Base-by-base conservation (phyloP, 2,888 invertebrate species). In the Spilosoma lubricipeda region DNA sequence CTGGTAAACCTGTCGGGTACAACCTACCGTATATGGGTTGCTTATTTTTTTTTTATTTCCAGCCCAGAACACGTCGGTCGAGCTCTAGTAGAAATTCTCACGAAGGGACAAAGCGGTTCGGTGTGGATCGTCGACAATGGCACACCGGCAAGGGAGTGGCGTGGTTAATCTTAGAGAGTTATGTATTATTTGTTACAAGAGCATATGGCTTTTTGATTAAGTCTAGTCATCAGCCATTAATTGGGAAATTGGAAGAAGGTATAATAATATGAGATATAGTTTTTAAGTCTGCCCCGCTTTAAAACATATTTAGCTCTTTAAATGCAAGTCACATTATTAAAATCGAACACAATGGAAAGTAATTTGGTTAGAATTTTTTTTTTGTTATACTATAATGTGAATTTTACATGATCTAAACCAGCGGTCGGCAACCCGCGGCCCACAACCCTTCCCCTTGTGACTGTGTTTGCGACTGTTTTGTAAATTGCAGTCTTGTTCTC, bases 61-160 rank as follows among this genome's bases (percentile, higher is more conserved):
- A 97, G 97, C 84, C 93, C 97, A 15, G 97, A 97, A 79, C 97
- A 97, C 89, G 97, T 97, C n/a, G 97, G 97, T 0, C 96, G 97
- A 83, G 96, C 97, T 23, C 90, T 97, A 76, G 94, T 97, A 63
- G 97, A 97, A 75, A 93, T 97, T 52, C 91, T 97, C 56, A 96
- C 96, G 77, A 97, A 97, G 84, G 97, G 96, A 18, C 96, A 96
- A 82, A 97, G 97, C 87, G 97, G 97, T n/a, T 97, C 97, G 0
- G 97, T 97, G 74, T 97, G 97, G 97, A 91, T 97, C 64, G 96
- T 97, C 45, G 97, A 97, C 86, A 97, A 97, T 84, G 96, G 97
- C 18, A 96, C 97, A 85, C 96, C 97, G 5, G 96, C 97, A 2
- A 95, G 96, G 85, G 97, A 97, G 84, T 95, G 95, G 93, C 95